Percentiles rank a stretch among this genome's conserved stretches.
phyloP scores from a whole-genome alignment of 2,113 vertebrate genomes.

The Peucedramus taeniatus region DNA sequence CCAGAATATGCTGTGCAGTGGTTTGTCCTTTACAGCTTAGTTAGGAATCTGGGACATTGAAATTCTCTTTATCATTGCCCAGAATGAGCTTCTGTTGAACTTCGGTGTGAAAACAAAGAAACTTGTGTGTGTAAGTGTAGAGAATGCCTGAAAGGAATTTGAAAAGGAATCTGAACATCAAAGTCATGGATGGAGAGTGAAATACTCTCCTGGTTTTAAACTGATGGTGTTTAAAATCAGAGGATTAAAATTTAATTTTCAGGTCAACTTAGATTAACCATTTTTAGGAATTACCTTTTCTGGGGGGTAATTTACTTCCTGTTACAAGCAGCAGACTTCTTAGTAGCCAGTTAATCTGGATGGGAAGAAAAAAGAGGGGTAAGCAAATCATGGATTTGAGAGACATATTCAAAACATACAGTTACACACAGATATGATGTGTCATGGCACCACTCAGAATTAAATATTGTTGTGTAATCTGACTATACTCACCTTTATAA shows the following conservation, averaged over 20 bases:
- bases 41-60: background rate
- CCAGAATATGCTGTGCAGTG: background rate
- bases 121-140: background rate
- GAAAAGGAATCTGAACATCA: constrained; percentile 11
- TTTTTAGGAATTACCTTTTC: background rate
- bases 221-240: background rate
- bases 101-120: constrained; percentile 35
- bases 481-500: background rate
- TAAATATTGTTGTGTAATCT: background rate
- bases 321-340: background rate
- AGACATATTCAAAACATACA: background rate
- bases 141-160: background rate
- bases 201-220: background rate
- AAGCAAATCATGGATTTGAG: background rate
- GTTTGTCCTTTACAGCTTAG: background rate
- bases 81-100: background rate
- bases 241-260: background rate
- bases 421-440: background rate
- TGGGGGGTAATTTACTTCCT: background rate
- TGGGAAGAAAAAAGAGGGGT: background rate
- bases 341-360: background rate
- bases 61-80: background rate
- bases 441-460: background rate
- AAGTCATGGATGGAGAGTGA: background rate
- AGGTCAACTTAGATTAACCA: background rate